Conservation (phyloP, 1,140 invertebrate species). For the Catajapyx aquilonaris region DNA sequence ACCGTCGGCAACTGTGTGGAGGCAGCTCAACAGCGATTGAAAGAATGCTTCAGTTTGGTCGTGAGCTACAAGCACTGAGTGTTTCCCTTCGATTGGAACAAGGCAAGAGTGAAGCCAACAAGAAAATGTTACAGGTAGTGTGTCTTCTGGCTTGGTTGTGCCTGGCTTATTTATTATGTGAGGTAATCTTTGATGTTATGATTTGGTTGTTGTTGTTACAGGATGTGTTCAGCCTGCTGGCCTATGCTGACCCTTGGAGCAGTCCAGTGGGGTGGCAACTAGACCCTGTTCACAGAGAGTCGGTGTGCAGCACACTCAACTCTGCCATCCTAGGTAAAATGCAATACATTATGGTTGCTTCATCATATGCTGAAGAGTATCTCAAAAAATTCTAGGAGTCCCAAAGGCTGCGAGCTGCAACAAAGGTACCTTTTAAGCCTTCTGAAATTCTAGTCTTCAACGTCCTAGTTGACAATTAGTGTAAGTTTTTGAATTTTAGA, state of each 20-base stretch:
- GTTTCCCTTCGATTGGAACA: slow-evolving; percentile 59
- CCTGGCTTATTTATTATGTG: too few species aligned
- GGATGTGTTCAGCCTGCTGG: slow-evolving; percentile 93
- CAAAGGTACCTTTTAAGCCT: too few species aligned
- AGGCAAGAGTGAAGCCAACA: slow-evolving; percentile 65
- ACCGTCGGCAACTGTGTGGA: slow-evolving; percentile 41
- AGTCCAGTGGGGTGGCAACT: slow-evolving; percentile 90
- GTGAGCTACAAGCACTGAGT: slow-evolving; percentile 78
- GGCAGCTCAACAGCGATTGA: slow-evolving; percentile 64
- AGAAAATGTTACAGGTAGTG: slow-evolving; percentile 73
- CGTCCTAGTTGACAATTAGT: too few species aligned
- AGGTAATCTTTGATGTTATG: slow-evolving; percentile 5
- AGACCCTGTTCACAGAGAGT: slow-evolving; percentile 75
- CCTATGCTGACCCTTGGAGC: slow-evolving; percentile 92
- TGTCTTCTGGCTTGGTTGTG: too few species aligned
- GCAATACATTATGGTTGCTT: too few species aligned
- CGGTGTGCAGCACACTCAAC: slow-evolving; percentile 84
- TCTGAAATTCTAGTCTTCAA: too few species aligned
- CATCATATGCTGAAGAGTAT: too few species aligned
- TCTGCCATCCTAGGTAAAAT: slow-evolving; percentile 77
- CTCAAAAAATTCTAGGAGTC: too few species aligned
- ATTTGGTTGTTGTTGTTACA: slow-evolving; percentile 23
- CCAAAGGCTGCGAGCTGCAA: too few species aligned
- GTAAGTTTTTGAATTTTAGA: too few species aligned
- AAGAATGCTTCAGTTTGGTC: slow-evolving; percentile 81